Evolutionary conservation across 2,113 vertebrate species (phyloP), one percentile per base, ranked within the genome.

Genomic region (Tursiops truncatus): DNA sequence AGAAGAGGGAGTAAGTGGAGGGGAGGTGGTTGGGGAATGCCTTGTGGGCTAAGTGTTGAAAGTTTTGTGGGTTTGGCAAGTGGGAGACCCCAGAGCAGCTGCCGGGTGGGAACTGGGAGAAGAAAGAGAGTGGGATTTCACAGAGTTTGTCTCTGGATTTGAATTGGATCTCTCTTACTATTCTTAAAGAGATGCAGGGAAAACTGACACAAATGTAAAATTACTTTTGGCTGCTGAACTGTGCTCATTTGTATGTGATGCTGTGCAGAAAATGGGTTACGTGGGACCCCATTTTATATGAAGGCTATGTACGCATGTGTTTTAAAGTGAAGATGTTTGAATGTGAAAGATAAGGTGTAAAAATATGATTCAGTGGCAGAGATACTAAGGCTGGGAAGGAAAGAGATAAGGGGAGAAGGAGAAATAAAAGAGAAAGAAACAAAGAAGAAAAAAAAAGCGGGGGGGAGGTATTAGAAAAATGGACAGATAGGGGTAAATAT

Each of bases 161-260:
- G 85, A 73, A 62, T 70, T 56, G 77, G 53, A 67, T 56, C 36
- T 56, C 11, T 68, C 50, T 73, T 58, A 82, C 79, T 81, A 79
- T 92, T 93, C 79, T 89, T 91, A 23, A 82, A 93, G 60, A 77
- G 89, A 23, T n/a, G 20, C 14, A 79, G 77, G 79, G 70, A 91
- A 92, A 92, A 92, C 31, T 21, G 77, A 79, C 88, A 63, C 68
- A 92, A 41, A 68, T 53, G 68, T 73, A 91, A 95, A 96, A 81
- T 96, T 77, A 73, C 71, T 38, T 80, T 93, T 71, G 82, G 67
- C 83, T 65, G 41, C 56, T 47, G 25, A 33, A 41, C 33, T 26
- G 79, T 44, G 56, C 11, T 89, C 80, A 79, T 87, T 92, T 82
- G 26, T 65, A 87, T 50, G 36, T 53, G 74, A 83, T 84, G 36